Percentiles rank a stretch among this genome's conserved stretches.
Conservation (phyloP, 2,888 invertebrate species). For the Tribolium freemani region DNA sequence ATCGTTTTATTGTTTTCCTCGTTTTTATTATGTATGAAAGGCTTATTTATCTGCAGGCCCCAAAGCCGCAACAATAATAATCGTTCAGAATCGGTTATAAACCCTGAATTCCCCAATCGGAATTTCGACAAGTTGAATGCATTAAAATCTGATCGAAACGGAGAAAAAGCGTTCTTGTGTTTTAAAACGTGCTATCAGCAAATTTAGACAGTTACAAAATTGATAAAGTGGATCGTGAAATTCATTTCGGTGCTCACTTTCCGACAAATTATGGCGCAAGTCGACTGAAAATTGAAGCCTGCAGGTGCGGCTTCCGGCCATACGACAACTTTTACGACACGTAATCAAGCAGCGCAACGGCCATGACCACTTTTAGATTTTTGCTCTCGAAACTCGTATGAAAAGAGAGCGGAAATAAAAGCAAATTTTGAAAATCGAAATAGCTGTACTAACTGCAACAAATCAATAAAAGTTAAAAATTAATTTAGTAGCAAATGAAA, state of each 20-base stretch:
- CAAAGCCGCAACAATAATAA: too few species aligned
- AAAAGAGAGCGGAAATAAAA: neutral
- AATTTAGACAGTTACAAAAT: neutral
- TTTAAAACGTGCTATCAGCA: neutral
- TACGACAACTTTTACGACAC: slow-evolving; percentile 13
- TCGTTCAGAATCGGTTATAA: too few species aligned
- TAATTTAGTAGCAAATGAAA: too few species aligned
- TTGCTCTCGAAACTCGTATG: neutral
- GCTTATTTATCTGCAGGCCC: too few species aligned
- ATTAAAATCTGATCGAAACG: neutral
- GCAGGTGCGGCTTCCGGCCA: slow-evolving; percentile 8
- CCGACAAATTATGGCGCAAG: neutral
- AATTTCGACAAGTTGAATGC: neutral
- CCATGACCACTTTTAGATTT: neutral
- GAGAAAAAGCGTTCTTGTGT: neutral
- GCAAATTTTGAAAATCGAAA: too few species aligned
- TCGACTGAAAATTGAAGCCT: slow-evolving; percentile 6
- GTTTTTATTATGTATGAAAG: too few species aligned
- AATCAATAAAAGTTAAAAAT: too few species aligned
- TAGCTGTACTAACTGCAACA: too few species aligned
- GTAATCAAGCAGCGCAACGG: slow-evolving; percentile 6
- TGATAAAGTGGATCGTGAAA: neutral
- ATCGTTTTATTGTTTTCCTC: too few species aligned
- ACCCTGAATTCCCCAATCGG: too few species aligned
- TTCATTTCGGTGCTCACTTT: neutral